These are phyloP conservation scores for Nezara viridula DNA, from an alignment of 2,888 invertebrate species.

Conservation along the genomic window DNA sequence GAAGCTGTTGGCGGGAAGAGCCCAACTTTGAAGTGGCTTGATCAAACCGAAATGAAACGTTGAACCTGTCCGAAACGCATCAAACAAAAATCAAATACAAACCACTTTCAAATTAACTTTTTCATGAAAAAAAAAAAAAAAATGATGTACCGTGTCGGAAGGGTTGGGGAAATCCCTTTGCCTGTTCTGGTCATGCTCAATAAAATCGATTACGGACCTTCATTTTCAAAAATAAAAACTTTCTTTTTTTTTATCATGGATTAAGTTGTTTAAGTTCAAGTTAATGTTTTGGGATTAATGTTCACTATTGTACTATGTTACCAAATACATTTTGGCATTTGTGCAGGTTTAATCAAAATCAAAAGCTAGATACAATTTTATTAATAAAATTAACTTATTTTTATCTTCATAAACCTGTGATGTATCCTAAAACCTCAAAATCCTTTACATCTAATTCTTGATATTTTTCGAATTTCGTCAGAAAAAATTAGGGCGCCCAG, in stretches of 20 bases:
- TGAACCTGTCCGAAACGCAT: constrained; percentile 12
- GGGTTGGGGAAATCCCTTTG: neutral
- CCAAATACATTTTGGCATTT: no score
- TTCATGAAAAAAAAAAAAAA: constrained; percentile 1
- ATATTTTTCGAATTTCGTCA: no score
- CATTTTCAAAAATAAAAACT: neutral
- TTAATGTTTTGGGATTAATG: no score
- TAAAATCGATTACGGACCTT: neutral
- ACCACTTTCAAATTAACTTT: constrained; percentile 28
- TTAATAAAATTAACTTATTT: no score
- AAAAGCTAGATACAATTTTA: no score
- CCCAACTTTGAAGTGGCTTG: constrained; percentile 18
- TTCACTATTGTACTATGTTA: no score
- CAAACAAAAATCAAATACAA: constrained; percentile 21
- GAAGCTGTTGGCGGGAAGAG: neutral
- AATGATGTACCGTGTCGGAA: neutral
- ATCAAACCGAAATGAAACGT: constrained; percentile 28
- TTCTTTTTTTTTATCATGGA: neutral
- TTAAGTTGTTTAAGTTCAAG: neutral
- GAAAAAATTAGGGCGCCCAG: no score
- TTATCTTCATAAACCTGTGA: no score
- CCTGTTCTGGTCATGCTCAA: neutral
- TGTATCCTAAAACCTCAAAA: no score
- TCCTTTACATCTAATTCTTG: no score
- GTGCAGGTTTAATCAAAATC: no score